Conservation (phyloP, 2,888 invertebrate genomes). For the Endomychus coccineus region DNA sequence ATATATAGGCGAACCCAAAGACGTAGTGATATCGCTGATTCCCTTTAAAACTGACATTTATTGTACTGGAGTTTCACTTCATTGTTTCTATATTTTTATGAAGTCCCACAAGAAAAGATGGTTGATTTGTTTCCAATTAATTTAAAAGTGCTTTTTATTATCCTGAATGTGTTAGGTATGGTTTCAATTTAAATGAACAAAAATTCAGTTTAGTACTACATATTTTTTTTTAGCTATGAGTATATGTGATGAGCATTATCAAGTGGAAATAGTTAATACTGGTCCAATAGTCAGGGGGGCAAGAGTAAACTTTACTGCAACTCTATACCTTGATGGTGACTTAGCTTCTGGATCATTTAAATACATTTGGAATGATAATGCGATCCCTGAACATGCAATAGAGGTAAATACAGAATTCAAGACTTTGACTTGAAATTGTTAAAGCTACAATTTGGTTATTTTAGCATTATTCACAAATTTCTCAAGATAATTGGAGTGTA, state of each 20-base stretch:
- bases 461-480: not conserved
- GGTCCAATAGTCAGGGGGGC: slow-evolving; percentile 67
- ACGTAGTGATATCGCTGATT: too few relatives aligned
- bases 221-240: slow-evolving; percentile 22
- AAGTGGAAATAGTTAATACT: slow-evolving; percentile 52
- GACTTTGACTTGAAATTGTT: slow-evolving; percentile 8
- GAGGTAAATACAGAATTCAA: slow-evolving; percentile 38
- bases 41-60: too few relatives aligned
- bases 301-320: slow-evolving; percentile 60
- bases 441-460: not conserved
- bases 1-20: too few relatives aligned
- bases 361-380: slow-evolving; percentile 57
- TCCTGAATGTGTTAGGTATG: too few relatives aligned
- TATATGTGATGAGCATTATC: slow-evolving; percentile 30
- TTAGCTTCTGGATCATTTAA: slow-evolving; percentile 46
- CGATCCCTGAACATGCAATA: slow-evolving; percentile 45
- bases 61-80: too few relatives aligned
- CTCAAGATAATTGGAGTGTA: slow-evolving; percentile 54
- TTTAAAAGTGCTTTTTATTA: too few relatives aligned
- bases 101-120: too few relatives aligned
- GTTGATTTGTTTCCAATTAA: too few relatives aligned
- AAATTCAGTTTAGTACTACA: too few relatives aligned
- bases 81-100: too few relatives aligned
- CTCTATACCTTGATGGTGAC: slow-evolving; percentile 44
- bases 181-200: too few relatives aligned